Evolutionary conservation across 35 echinoderm and acorn worm genomes (phyloP).

Genomic region (Eucidaris tribuloides): DNA sequence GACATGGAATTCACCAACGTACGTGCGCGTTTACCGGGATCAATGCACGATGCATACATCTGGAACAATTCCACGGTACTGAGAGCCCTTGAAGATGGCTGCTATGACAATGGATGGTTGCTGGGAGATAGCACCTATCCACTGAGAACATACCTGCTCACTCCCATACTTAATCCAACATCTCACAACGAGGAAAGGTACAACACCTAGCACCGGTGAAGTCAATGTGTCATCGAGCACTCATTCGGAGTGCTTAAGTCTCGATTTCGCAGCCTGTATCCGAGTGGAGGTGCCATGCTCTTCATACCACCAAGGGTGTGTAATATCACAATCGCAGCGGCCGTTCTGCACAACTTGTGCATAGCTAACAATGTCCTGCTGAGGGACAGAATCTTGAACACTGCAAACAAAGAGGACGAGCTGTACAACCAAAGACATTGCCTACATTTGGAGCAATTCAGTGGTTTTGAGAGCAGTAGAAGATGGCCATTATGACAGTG

Average conservation of each 20-base stretch:
- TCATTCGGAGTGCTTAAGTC: not conserved
- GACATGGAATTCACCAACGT: not conserved
- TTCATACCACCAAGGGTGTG: not conserved
- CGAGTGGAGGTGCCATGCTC: not conserved
- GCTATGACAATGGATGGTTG: not conserved
- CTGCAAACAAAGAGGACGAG: too few relatives aligned
- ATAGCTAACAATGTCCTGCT: not conserved
- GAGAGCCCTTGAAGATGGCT: not conserved
- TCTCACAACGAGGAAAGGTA: not conserved
- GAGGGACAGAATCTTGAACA: too few relatives aligned
- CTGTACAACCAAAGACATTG: too few relatives aligned
- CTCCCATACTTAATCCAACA: not conserved
- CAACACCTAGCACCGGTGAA: not conserved
- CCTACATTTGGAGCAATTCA: too few relatives aligned
- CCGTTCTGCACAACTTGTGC: slow-evolving; percentile 7
- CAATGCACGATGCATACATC: not conserved
- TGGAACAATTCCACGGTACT: not conserved
- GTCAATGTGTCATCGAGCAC: not conserved
- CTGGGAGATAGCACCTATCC: not conserved
- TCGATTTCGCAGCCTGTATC: not conserved
- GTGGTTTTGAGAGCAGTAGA: too few relatives aligned
- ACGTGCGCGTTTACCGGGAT: not conserved
- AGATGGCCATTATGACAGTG: too few relatives aligned
- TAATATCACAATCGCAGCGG: not conserved
- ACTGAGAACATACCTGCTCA: not conserved